Conservation (phyloP, 2,888 invertebrate species). For the Drosophila nigricruria region DNA sequence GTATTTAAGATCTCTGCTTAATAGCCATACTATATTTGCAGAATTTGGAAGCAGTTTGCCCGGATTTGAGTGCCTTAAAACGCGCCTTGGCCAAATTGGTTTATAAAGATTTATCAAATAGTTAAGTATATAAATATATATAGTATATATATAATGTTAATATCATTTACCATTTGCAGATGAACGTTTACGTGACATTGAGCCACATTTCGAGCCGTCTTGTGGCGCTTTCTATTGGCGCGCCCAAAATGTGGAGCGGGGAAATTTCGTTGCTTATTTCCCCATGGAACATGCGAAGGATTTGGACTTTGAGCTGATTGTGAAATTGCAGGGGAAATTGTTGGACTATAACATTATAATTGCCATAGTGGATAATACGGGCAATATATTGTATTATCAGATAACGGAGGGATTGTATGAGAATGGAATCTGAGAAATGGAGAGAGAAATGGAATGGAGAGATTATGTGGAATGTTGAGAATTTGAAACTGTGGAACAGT, state of each 20-base stretch:
- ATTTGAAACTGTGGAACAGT: background rate
- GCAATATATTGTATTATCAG: slow-evolving; percentile 86
- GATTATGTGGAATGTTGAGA: background rate
- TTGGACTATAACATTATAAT: slow-evolving; percentile 70
- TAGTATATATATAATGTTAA: background rate
- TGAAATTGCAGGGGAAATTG: slow-evolving; percentile 56
- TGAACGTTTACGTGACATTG: slow-evolving; percentile 45
- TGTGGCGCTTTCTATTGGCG: slow-evolving; percentile 69
- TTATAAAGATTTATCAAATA: slow-evolving; percentile 86
- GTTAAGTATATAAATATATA: background rate
- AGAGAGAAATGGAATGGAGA: too few relatives aligned
- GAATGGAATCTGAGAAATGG: slow-evolving; percentile 5
- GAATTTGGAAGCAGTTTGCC: slow-evolving; percentile 85
- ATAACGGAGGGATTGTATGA: slow-evolving; percentile 75
- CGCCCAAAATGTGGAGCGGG: slow-evolving; percentile 28
- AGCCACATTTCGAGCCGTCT: slow-evolving; percentile 56
- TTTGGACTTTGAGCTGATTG: slow-evolving; percentile 64
- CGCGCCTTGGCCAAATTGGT: slow-evolving; percentile 86
- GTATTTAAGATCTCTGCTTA: background rate
- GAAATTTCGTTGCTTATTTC: slow-evolving; percentile 46
- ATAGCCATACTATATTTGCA: background rate
- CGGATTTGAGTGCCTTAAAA: slow-evolving; percentile 83
- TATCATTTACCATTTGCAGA: slow-evolving; percentile 34
- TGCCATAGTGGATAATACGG: slow-evolving; percentile 85
- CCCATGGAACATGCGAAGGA: slow-evolving; percentile 64